Conservation (phyloP, 2,797 vertebrate genomes). For the Falco biarmicus region DNA sequence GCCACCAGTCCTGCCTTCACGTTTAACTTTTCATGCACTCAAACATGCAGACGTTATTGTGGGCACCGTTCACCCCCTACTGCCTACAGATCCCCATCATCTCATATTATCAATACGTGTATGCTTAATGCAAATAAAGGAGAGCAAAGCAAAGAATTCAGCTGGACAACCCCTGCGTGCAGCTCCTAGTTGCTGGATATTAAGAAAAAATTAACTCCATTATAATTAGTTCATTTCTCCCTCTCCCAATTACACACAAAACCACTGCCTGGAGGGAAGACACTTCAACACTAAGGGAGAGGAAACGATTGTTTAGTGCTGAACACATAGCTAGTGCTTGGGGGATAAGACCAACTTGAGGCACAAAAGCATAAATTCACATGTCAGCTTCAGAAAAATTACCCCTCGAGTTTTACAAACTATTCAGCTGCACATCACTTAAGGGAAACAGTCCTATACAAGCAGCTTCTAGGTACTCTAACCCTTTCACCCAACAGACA, state of each 20-base stretch:
- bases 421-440: neutral
- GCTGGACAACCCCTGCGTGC: neutral
- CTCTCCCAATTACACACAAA: neutral
- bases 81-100: neutral
- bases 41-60: neutral
- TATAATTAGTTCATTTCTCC: neutral
- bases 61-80: neutral
- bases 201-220: neutral
- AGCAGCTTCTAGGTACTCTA: neutral
- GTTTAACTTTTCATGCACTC: neutral
- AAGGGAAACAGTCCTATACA: neutral
- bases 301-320: neutral
- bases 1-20: neutral
- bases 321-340: neutral
- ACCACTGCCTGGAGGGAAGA: neutral
- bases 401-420: neutral
- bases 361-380: neutral
- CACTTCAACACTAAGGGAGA: neutral
- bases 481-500: neutral
- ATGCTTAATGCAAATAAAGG: neutral
- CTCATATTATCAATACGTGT: rapidly evolving
- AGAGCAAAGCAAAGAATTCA: neutral
- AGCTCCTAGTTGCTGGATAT: neutral
- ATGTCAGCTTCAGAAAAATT: neutral
- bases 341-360: neutral